These are phyloP conservation scores for Cirrhinus molitorella DNA, from an alignment of 2,797 vertebrate genomes.

Conservation along the genomic window DNA sequence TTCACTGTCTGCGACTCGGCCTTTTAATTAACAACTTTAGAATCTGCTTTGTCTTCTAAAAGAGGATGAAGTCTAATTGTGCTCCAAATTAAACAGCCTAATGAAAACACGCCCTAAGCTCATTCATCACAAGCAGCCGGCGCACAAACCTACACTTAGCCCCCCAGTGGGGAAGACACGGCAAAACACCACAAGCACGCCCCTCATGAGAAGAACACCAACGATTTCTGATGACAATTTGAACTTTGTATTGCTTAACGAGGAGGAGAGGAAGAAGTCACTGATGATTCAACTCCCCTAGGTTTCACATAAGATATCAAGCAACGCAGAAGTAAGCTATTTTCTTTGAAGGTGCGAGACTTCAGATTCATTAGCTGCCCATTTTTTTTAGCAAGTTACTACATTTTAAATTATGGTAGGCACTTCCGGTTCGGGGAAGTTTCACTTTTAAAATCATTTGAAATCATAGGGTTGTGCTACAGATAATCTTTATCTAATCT, in stretches of 20 bases:
- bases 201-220: constrained; percentile 9
- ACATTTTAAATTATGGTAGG: background rate
- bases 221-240: constrained; percentile 31
- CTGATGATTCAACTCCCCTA: constrained; percentile 6
- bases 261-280: constrained; percentile 36
- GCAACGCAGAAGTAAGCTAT: background rate
- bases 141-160: constrained; percentile 45
- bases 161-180: constrained; percentile 45
- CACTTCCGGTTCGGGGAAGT: background rate
- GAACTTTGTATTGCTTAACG: constrained; percentile 39
- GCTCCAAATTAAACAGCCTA: constrained; percentile 74
- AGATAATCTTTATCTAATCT: background rate
- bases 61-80: constrained; percentile 69
- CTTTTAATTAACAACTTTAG: constrained; percentile 70
- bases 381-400: background rate
- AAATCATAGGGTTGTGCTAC: background rate
- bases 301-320: background rate
- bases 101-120: constrained; percentile 69
- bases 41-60: constrained; percentile 72
- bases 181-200: constrained; percentile 30
- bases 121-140: constrained; percentile 71
- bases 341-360: background rate
- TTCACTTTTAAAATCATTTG: background rate
- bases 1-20: constrained; percentile 51
- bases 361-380: background rate